Evolutionary conservation across 2,113 vertebrate genomes (phyloP), one percentile per base, ranked within the genome.

Genomic region (Peromyscus maniculatus): DNA sequence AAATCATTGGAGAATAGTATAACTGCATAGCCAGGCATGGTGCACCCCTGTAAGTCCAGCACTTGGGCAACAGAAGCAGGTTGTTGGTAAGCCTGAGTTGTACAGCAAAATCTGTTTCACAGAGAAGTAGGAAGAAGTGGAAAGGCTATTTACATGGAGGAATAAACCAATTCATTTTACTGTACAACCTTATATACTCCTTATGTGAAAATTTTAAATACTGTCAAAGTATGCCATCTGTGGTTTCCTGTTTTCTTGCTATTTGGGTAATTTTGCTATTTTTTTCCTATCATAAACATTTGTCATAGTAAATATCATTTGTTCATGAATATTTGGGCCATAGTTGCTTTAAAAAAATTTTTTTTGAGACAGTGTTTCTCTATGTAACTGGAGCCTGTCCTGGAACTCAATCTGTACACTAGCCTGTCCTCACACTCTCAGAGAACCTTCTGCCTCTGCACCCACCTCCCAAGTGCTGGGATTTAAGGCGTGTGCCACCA

Each of bases 1-100:
- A 69, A 90, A 80, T 43, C 57, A 87, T 71, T 80, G 46, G 78
- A 57, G 84, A 55, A 89, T 80, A 88, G 39, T 92, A 67, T 74
- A 90, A 67, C 31, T 89, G 16, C 4, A 52, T 92, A 28, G 36
- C 39, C 7, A 52, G 43, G 11, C 80, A 62, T 22, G 64, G 64
- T 33, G 21, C 10, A 52, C 28, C 15, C 17, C 83, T 66, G 43
- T 87, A 49, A 87, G 28, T 66, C 28, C 9, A 87, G n/a, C 39
- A 66, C 8, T 67, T 67, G 16, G 28, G 10, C 43, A 36, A 43
- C 84, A 69, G 64, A 69, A 87, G 62, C 26, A 36, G 15, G 39
- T 87, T 66, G 39, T 64, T 49, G 31, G 9, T 49, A 67, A 87
- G 43, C 43, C 43, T 87, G 39, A 33, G 62, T 28, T 87, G 12